Base-by-base conservation (phyloP, 1,140 invertebrate genomes). In the Eupeodes corollae region DNA sequence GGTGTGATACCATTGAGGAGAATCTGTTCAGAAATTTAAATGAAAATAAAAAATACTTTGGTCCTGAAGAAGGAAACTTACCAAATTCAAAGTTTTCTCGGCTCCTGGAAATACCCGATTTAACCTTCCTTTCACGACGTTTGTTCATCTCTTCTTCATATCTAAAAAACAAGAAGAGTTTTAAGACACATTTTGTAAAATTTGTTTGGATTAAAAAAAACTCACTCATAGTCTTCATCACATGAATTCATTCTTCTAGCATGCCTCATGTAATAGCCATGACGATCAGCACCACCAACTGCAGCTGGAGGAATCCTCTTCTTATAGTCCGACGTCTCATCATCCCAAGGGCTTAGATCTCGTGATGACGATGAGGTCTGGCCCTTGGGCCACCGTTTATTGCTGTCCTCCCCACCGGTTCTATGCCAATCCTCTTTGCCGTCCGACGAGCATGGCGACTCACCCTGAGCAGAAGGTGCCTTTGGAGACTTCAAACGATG, bases 371-470 rank as follows among this genome's bases (percentile, higher is more conserved):
- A 82, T 44, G 78, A 78, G 31, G 78, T 74, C 69, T 79, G 72
- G 44, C 77, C 72, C 70, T 68, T 61, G 33, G 62, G 59, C 68
- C 62, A 57, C 30, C 59, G 48, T 15, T 57, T 56, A 2, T 37
- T 39, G 12, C 44, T 39, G 34, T 44, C 41, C 1, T 38, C 55
- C 51, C 45, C 49, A 35, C 44, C 42, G 38, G 58, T 51, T 45
- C 63, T 63, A 12, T 58, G 56, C 65, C 63, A 67, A 12, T 61
- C 57, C 11, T 86, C 82, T 46, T 83, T 80, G 2, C 81, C 82
- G 63, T 87, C 84, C 1, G 82, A 82, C 2, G 84, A 87, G 78
- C 83, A 86, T 0, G 82, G 82, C 2, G 82, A 84, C 6, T 77
- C 56, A n/a, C 35, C 38, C 56, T 61, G 33, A 37, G 44, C 11